A percentile compares a stretch with the other conserved stretches of the same genome.
Evolutionary conservation across 2,888 invertebrate species (phyloP).

Genomic region (Folsomia manolachei): DNA sequence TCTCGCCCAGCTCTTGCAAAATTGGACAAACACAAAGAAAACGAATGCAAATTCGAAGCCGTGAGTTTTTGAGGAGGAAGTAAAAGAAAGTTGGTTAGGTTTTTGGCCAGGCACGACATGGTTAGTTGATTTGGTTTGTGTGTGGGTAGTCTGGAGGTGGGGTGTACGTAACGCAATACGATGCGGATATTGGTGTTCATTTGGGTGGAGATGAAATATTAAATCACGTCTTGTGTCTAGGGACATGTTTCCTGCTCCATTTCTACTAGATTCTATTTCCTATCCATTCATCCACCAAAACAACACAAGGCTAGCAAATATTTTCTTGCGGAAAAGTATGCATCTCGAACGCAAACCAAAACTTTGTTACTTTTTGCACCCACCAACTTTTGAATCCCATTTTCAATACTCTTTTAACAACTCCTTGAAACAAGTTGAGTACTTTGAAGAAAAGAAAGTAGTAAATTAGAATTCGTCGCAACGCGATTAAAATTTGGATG

Average conservation of each 20-base stretch:
- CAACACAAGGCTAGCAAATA: neutral
- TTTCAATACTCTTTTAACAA: neutral
- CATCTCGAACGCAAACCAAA: neutral
- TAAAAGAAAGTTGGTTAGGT: neutral
- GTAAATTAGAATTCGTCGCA: neutral
- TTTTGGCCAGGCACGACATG: no score
- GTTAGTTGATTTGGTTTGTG: neutral
- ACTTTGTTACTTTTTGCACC: neutral
- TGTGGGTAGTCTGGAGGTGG: neutral
- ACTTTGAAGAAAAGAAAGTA: neutral
- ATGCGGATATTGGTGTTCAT: slow-evolving; percentile 7
- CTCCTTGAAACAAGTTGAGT: neutral
- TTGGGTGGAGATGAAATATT: slow-evolving; percentile 14
- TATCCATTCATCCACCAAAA: no score
- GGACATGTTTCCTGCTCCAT: neutral
- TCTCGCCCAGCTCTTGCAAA: neutral
- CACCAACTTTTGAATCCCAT: neutral
- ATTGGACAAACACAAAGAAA: neutral
- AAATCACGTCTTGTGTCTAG: neutral
- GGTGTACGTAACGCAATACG: neutral
- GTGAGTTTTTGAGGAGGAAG: neutral
- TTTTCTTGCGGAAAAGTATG: neutral
- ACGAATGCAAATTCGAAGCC: neutral
- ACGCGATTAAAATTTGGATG: neutral
- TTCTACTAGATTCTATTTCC: no score